These are phyloP conservation scores for Ceratitis capitata DNA, from an alignment of 1,140 invertebrate genomes.

Conservation along the genomic window DNA sequence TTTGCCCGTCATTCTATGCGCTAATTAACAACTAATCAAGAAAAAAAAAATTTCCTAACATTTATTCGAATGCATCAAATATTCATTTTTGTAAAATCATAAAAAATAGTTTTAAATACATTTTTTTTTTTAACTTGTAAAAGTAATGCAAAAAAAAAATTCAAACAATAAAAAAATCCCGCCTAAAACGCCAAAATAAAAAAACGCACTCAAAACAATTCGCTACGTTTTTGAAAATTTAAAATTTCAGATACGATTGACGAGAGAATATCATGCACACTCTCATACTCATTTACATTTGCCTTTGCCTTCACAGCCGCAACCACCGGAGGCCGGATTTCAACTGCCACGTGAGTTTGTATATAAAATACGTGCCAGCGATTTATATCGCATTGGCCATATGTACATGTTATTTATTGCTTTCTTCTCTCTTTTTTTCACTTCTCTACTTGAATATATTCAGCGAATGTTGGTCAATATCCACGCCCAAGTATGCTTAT, in stretches of 20 bases:
- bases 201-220: conserved; percentile 44
- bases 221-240: conserved; percentile 52
- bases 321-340: conserved; percentile 73
- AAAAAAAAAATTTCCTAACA: background rate
- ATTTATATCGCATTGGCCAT: conserved; percentile 28
- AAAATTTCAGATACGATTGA: conserved; percentile 67
- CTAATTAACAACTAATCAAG: conserved; percentile 26
- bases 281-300: conserved; percentile 91
- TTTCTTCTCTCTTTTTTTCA: conserved; percentile 5
- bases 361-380: conserved; percentile 48
- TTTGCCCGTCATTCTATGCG: background rate
- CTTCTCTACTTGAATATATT: conserved; percentile 31
- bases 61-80: conserved; percentile 27
- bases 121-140: conserved; percentile 28
- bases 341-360: conserved; percentile 67
- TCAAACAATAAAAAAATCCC: background rate
- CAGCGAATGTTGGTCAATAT: conserved; percentile 66
- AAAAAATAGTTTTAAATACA: conserved; percentile 32
- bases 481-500: conserved; percentile 66
- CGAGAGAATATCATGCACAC: conserved; percentile 68
- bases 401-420: background rate
- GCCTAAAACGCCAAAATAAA: conserved; percentile 36
- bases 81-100: conserved; percentile 41
- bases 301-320: conserved; percentile 83
- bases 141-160: background rate